These are phyloP conservation scores for Sebastes schlegelii DNA, from an alignment of 2,113 vertebrate genomes.

Conservation along the genomic window DNA sequence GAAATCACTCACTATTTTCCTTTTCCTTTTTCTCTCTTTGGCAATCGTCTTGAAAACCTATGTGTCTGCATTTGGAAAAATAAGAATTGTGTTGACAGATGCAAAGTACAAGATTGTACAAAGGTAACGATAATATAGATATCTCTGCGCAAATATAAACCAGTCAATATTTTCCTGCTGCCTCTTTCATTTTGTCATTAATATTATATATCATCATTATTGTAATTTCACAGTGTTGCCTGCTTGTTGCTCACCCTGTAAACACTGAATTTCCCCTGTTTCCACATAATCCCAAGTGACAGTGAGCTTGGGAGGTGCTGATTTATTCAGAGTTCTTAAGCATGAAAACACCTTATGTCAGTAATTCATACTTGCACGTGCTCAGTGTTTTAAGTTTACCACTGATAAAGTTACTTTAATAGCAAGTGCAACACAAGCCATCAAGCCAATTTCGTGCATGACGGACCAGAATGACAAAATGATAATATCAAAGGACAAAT, in stretches of 20 bases:
- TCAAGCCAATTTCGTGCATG: not conserved
- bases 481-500: not conserved
- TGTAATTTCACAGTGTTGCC: not conserved
- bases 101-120: not conserved
- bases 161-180: not conserved
- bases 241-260: not conserved
- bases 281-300: not conserved
- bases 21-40: not conserved
- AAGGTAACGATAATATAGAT: not conserved
- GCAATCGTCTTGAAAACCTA: not conserved
- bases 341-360: not conserved
- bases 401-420: not conserved
- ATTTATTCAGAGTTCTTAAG: not conserved
- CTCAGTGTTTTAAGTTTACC: not conserved
- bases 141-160: not conserved
- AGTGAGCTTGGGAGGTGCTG: not conserved
- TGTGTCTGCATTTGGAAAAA: not conserved
- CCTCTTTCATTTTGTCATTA: not conserved
- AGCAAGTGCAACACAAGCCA: not conserved
- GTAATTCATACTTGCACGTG: not conserved
- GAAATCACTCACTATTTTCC: not conserved
- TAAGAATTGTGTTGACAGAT: not conserved
- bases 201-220: not conserved
- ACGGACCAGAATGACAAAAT: not conserved
- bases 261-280: constrained; percentile 9